Conservation (phyloP, 2,888 invertebrate species). For the Odontocerum albicorne region DNA sequence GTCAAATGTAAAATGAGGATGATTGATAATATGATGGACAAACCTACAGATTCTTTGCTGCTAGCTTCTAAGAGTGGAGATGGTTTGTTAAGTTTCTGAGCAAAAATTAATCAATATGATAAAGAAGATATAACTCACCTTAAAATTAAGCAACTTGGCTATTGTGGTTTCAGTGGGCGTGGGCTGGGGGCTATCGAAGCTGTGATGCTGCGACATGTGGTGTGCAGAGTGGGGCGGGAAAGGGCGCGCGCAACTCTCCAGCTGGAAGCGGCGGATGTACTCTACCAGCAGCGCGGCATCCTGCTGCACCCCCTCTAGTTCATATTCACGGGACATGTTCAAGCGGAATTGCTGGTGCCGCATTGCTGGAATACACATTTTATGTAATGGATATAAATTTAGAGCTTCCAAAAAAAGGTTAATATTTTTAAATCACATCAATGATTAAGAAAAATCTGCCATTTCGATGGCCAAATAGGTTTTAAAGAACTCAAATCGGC, state of each 20-base stretch:
- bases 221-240: conserved; percentile 33
- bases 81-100: too few species aligned
- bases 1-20: too few species aligned
- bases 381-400: not conserved
- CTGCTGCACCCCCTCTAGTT: conserved; percentile 71
- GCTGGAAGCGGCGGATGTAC: conserved; percentile 73
- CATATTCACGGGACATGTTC: conserved; percentile 79
- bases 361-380: conserved; percentile 54
- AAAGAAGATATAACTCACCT: too few species aligned
- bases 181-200: conserved; percentile 42
- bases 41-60: too few species aligned
- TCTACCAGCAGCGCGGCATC: conserved; percentile 74
- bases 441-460: too few species aligned
- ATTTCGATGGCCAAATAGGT: too few species aligned
- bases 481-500: too few species aligned
- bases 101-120: too few species aligned
- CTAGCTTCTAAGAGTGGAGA: too few species aligned
- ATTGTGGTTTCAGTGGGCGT: conserved; percentile 54
- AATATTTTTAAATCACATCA: too few species aligned
- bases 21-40: too few species aligned
- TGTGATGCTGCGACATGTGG: conserved; percentile 40
- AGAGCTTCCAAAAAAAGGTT: too few species aligned
- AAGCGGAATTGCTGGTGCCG: conserved; percentile 76
- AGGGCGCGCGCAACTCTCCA: conserved; percentile 43
- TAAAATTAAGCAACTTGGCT: conserved; percentile 47